Percentiles rank a stretch among this genome's conserved stretches.
These are phyloP conservation scores for Ditula angustiorana DNA, from an alignment of 2,888 invertebrate genomes.

Conservation along the genomic window DNA sequence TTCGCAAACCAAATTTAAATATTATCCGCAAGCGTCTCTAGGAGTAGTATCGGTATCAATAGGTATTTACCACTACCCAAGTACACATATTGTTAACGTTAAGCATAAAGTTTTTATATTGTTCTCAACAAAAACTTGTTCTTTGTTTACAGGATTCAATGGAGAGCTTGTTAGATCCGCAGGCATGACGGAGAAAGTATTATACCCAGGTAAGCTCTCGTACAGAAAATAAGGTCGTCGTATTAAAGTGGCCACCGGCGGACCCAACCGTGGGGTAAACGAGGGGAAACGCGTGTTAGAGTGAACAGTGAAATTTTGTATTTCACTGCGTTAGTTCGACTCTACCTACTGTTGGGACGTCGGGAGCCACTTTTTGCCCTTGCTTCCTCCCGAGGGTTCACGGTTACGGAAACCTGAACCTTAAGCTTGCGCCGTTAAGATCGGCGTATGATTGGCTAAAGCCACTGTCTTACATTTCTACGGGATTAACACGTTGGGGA, in stretches of 20 bases:
- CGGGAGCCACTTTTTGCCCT: constrained; percentile 6
- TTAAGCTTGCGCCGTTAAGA: background rate
- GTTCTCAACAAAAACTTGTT: constrained; percentile 41
- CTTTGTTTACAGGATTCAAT: constrained; percentile 83
- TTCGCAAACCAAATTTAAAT: constrained; percentile 15
- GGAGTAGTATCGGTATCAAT: background rate
- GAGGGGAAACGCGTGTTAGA: background rate
- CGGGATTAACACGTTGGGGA: constrained; percentile 14
- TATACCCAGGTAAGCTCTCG: constrained; percentile 90
- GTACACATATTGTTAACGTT: background rate
- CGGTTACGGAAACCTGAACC: background rate
- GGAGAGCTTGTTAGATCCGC: constrained; percentile 83
- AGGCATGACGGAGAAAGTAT: constrained; percentile 93
- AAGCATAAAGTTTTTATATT: constrained; percentile 6
- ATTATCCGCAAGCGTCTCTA: background rate
- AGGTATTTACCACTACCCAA: background rate
- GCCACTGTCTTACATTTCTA: constrained; percentile 8
- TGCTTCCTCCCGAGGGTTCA: background rate
- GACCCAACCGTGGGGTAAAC: background rate
- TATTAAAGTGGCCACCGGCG: background rate
- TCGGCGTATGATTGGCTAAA: background rate
- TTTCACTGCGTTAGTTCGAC: background rate
- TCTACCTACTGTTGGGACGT: background rate
- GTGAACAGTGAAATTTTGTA: background rate
- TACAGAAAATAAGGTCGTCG: constrained; percentile 27